These are phyloP conservation scores for Cephus spinipes DNA, from an alignment of 2,888 invertebrate genomes.

Conservation along the genomic window DNA sequence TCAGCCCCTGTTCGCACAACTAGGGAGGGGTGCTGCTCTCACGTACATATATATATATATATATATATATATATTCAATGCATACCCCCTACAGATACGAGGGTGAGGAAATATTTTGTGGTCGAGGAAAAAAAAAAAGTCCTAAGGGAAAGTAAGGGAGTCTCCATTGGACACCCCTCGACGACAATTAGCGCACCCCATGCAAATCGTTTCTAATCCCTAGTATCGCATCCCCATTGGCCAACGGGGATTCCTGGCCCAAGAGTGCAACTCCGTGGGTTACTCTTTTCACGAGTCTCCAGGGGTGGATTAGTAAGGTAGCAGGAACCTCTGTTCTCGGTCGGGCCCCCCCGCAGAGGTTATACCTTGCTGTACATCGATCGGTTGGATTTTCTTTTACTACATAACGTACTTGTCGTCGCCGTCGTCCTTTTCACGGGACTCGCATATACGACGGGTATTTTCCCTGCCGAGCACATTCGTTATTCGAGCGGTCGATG, in stretches of 20 bases:
- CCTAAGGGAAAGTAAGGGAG: neutral
- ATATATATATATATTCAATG: neutral
- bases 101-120: neutral
- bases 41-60: neutral
- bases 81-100: neutral
- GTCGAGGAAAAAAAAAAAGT: neutral
- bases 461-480: slow-evolving; percentile 54
- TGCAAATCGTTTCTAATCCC: slow-evolving; percentile 50
- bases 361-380: neutral
- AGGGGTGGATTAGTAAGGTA: slow-evolving; percentile 3
- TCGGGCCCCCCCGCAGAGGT: neutral
- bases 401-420: neutral
- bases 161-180: neutral
- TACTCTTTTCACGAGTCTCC: slow-evolving; percentile 6
- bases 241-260: neutral
- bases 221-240: slow-evolving; percentile 35
- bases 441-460: slow-evolving; percentile 22
- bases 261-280: neutral
- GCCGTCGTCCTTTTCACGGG: slow-evolving; percentile 4
- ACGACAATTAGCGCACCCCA: slow-evolving; percentile 47
- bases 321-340: neutral
- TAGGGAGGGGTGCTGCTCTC: neutral
- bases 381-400: neutral
- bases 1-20: neutral
- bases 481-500: slow-evolving; percentile 55